These are phyloP conservation scores for Patella vulgata DNA, from an alignment of 1,140 invertebrate species.

Conservation along the genomic window DNA sequence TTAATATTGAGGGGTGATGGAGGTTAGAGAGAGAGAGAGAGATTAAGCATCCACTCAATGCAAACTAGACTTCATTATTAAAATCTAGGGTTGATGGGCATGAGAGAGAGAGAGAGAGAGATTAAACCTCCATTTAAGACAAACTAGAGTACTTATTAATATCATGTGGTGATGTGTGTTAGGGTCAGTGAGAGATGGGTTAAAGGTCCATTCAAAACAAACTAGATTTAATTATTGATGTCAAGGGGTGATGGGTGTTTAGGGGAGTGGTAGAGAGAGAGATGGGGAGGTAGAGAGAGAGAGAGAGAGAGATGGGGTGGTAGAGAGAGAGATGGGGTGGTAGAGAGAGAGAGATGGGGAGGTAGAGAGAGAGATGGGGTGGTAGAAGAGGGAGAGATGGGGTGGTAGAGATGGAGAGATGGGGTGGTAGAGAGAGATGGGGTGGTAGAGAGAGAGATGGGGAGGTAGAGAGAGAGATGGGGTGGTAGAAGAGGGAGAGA, in stretches of 20 bases:
- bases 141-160: background rate
- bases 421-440: no score
- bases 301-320: constrained; percentile 9
- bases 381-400: no score
- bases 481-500: no score
- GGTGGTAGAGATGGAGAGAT: no score
- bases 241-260: background rate
- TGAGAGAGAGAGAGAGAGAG: constrained; percentile 7
- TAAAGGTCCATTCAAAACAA: no score
- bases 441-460: no score
- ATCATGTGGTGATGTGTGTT: background rate
- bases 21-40: constrained; percentile 6
- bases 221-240: background rate
- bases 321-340: background rate
- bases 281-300: constrained; percentile 18
- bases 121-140: background rate
- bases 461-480: no score
- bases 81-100: background rate
- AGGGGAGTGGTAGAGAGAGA: constrained; percentile 8
- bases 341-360: no score
- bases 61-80: no score
- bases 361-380: no score
- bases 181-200: background rate
- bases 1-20: background rate
- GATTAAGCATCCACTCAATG: no score